Evolutionary conservation across 2,797 vertebrate species (phyloP).

Genomic region (Girardinus metallicus): DNA sequence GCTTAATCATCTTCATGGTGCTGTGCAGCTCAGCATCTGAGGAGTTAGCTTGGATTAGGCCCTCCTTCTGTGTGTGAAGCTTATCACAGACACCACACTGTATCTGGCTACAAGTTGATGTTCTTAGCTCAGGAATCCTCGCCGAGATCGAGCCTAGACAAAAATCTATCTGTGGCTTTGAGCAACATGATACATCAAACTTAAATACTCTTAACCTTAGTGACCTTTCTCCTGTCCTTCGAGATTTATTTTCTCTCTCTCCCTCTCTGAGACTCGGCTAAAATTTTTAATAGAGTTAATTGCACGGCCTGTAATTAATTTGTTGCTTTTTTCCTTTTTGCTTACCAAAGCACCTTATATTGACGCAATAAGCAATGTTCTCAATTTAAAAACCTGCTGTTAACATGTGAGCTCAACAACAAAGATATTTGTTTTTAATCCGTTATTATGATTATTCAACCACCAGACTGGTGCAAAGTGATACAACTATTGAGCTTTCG

Average conservation of each 20-base stretch:
- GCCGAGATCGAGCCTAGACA: conserved; percentile 37
- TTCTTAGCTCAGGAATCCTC: conserved; percentile 64
- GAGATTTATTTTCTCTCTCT: conserved; percentile 2
- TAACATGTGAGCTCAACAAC: too few relatives aligned
- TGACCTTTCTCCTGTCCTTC: conserved; percentile 18
- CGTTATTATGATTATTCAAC: too few relatives aligned
- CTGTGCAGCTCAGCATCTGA: conserved; percentile 75
- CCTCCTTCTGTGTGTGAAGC: conserved; percentile 74
- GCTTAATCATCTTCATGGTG: conserved; percentile 76
- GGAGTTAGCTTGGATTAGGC: conserved; percentile 76
- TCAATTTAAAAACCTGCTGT: too few relatives aligned
- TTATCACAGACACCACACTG: conserved; percentile 75
- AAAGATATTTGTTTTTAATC: too few relatives aligned
- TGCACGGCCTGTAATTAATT: too few relatives aligned
- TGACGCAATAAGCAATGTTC: too few relatives aligned
- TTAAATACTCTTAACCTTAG: conserved; percentile 36
- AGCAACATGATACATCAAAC: conserved; percentile 37
- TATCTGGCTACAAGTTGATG: conserved; percentile 69
- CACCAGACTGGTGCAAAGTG: too few relatives aligned
- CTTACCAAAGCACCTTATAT: too few relatives aligned
- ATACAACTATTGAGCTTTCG: too few relatives aligned
- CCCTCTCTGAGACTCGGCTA: too few relatives aligned
- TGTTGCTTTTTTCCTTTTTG: too few relatives aligned
- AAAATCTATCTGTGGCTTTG: conserved; percentile 51
- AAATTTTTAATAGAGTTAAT: too few relatives aligned